Base-by-base conservation (phyloP, 2,113 vertebrate genomes). In the Pleuronectes platessa region DNA sequence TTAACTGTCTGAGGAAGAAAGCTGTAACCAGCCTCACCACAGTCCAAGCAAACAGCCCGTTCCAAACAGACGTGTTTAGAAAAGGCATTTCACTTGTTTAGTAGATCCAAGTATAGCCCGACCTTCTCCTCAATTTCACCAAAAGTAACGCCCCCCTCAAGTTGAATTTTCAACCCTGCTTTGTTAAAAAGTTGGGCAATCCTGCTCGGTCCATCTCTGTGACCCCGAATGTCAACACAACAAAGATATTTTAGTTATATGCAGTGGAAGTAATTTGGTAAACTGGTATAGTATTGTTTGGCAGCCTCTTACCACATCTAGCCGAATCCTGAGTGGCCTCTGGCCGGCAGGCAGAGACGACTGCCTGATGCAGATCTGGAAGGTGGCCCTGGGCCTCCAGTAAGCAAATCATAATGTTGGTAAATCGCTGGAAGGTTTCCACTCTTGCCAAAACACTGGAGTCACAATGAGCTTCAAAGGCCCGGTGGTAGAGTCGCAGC, bases 391-490 rank as follows among this genome's bases (percentile, higher is more conserved):
- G 93, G 55, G 84, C 79, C n/a, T 93, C 94, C 61, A 96, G 21
- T 1, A 98, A 79, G 27, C 55, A 81, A 3, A 96, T 80, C 97
- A 98, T 95, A 61, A 97, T 40, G 0, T 53, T 66, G 8, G 93
- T 96, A 76, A 96, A 95, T 35, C 88, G 54, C 76, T 90, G 47
- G 12, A 91, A 24, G 1, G 91, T 87, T 13, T 94, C 92, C 1
- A 37, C 2, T 58, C 55, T 71, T 13, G 26, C 53, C 0, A 74
- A 74, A 66, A 74, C 2, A 21, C 65, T 69, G 23, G 74, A n/a
- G n/a, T 51, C 37, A 61, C 67, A 4, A 23, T 51, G 68, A 53
- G 53, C 55, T 15, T 90, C 73, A 1, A 93, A 94, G 65, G 94
- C 60, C 31, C 1, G 77, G 51, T 77, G 92, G 77, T 96, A 96